A percentile compares a stretch with the other conserved stretches of the same genome.
Evolutionary conservation across 2,113 vertebrate species (phyloP).

Genomic region (Parus major): DNA sequence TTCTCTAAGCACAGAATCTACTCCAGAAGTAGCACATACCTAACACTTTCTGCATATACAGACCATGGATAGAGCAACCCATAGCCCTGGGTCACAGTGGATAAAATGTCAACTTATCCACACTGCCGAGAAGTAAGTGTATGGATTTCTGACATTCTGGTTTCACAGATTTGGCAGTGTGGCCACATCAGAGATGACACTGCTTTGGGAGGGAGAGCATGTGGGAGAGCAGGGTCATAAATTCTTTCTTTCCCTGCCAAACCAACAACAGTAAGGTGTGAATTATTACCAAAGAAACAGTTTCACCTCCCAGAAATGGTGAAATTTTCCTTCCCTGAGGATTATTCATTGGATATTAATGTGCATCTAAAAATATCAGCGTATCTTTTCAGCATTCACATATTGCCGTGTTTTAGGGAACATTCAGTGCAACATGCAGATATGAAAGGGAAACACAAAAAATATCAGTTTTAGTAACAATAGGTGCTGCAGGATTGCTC

Average conservation of each 20-base stretch:
- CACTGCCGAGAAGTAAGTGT: fast-evolving
- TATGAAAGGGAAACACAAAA: neutral
- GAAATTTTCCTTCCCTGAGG: neutral
- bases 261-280: neutral
- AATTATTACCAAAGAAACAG: neutral
- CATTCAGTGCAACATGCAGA: neutral
- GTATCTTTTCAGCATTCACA: neutral
- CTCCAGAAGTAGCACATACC: no score
- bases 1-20: neutral
- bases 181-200: neutral
- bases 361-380: neutral
- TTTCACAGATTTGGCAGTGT: neutral
- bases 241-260: neutral
- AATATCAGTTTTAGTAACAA: neutral
- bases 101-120: neutral
- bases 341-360: neutral
- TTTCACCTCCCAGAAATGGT: neutral
- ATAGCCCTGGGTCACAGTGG: neutral
- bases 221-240: neutral
- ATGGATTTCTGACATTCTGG: neutral
- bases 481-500: neutral
- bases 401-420: neutral
- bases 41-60: neutral
- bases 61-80: neutral
- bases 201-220: fast-evolving